A percentile compares a stretch with the other conserved stretches of the same genome.
Evolutionary conservation across 2,113 vertebrate species (phyloP).

Genomic region (Alethe castanea): DNA sequence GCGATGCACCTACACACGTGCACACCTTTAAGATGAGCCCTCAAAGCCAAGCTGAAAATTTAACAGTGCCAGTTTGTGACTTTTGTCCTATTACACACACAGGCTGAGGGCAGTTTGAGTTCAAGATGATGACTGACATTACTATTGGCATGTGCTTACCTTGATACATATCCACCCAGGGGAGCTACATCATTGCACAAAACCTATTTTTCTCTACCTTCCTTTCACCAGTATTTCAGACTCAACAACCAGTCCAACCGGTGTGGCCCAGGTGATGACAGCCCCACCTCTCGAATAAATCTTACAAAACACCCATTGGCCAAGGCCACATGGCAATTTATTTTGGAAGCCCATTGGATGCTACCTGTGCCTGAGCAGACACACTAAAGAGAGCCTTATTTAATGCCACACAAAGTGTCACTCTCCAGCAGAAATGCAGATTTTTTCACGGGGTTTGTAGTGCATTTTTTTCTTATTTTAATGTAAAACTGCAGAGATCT

Average conservation of each 20-base stretch:
- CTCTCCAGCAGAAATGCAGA: neutral
- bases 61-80: neutral
- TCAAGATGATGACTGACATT: neutral
- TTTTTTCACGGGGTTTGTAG: neutral
- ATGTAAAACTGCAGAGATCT: neutral
- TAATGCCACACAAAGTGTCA: neutral
- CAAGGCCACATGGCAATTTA: neutral
- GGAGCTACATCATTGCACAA: neutral
- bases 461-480: neutral
- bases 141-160: neutral
- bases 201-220: neutral
- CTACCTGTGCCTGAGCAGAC: neutral
- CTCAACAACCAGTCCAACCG: neutral
- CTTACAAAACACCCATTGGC: neutral
- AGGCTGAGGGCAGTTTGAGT: neutral
- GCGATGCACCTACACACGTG: fast-evolving
- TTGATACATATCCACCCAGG: neutral
- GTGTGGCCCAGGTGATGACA: neutral
- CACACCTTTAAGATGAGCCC: neutral
- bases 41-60: neutral
- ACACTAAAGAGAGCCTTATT: neutral
- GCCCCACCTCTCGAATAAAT: neutral
- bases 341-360: neutral
- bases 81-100: neutral
- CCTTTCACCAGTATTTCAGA: neutral